Conservation (phyloP, 2,888 invertebrate species). For the Plemyria rubiginata region DNA sequence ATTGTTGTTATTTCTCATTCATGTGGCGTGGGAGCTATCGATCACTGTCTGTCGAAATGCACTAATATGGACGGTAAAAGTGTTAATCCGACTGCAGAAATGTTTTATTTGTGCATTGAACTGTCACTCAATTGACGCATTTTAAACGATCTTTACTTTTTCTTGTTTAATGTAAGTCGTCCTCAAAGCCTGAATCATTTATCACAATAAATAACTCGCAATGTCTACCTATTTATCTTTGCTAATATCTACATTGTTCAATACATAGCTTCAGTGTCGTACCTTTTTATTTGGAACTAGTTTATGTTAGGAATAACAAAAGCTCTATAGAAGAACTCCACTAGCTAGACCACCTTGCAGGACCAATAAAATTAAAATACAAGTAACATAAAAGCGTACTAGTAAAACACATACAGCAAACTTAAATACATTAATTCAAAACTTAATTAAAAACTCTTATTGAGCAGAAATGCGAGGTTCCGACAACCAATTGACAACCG, state of each 20-base stretch:
- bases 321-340: too few relatives aligned
- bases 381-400: background rate
- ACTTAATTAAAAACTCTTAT: constrained; percentile 13
- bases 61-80: constrained; percentile 37
- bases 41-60: constrained; percentile 35
- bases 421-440: background rate
- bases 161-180: constrained; percentile 7
- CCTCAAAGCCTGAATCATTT: constrained; percentile 3
- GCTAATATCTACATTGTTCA: background rate
- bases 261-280: background rate
- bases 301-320: background rate
- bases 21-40: constrained; percentile 28
- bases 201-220: background rate
- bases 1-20: constrained; percentile 27
- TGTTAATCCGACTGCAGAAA: constrained; percentile 29
- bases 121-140: constrained; percentile 27
- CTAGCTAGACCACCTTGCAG: constrained; percentile 12
- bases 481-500: constrained; percentile 25
- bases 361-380: constrained; percentile 4
- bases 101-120: constrained; percentile 33
- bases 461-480: constrained; percentile 6
- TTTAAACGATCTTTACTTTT: constrained; percentile 13
- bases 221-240: background rate
- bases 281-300: background rate
- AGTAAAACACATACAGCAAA: background rate